These are phyloP conservation scores for Panagrolaimus sp. DNA, from an alignment of 1,140 invertebrate genomes.

Conservation along the genomic window DNA sequence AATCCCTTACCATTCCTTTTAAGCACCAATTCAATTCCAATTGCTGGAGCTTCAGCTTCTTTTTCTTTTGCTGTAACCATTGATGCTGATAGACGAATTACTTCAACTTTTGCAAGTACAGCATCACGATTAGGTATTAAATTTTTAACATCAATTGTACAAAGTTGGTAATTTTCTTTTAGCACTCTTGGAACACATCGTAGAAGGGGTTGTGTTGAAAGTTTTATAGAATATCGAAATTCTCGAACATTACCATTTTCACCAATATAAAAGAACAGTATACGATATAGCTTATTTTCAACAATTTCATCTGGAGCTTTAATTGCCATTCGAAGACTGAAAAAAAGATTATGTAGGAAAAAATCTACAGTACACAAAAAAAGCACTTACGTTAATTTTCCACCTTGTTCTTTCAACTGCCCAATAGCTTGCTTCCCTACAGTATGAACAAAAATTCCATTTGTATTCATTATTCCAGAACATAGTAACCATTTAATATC, in stretches of 20 bases:
- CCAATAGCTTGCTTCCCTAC: neutral
- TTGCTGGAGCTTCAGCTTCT: neutral
- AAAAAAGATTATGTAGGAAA: neutral
- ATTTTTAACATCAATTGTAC: slow-evolving; percentile 17
- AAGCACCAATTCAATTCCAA: neutral
- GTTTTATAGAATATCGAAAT: slow-evolving; percentile 9
- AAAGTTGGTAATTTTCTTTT: slow-evolving; percentile 12
- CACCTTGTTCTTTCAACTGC: neutral
- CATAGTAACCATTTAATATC: neutral
- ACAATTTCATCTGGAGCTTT: slow-evolving; percentile 17
- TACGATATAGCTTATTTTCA: neutral
- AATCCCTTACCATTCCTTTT: neutral
- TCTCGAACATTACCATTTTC: slow-evolving; percentile 17
- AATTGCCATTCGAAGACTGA: slow-evolving; percentile 14
- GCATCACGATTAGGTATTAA: neutral
- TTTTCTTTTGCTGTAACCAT: neutral
- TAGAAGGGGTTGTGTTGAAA: neutral
- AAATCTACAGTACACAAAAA: neutral
- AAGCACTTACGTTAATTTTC: neutral
- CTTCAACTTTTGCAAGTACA: slow-evolving; percentile 18
- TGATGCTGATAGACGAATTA: neutral
- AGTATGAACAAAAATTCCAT: slow-evolving; percentile 3
- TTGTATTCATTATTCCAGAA: slow-evolving; percentile 13
- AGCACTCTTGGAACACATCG: neutral
- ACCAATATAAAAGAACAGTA: slow-evolving; percentile 18